Percentiles rank a stretch among this genome's conserved stretches.
These are phyloP conservation scores for Rhinolophus sinicus DNA, from an alignment of 2,113 vertebrate genomes.

Conservation along the genomic window DNA sequence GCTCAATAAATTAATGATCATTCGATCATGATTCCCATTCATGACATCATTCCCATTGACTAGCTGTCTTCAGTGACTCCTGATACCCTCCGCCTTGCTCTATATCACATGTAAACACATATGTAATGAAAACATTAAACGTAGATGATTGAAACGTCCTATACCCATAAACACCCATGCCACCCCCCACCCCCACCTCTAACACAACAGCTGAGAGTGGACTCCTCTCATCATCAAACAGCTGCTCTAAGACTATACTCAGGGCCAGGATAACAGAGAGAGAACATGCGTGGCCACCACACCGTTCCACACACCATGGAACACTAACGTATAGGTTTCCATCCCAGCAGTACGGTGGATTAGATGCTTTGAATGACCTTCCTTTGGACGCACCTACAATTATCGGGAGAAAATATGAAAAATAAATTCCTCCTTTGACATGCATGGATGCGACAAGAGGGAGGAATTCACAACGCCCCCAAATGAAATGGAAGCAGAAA, in stretches of 20 bases:
- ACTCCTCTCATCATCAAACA: neutral
- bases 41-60: neutral
- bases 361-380: neutral
- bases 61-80: neutral
- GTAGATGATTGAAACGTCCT: neutral
- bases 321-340: rapidly evolving
- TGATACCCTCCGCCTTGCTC: neutral
- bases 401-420: neutral
- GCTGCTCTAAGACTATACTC: neutral
- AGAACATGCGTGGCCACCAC: rapidly evolving
- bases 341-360: neutral
- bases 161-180: neutral
- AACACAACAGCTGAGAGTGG: neutral
- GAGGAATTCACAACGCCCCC: neutral
- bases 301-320: neutral
- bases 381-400: neutral
- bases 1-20: neutral
- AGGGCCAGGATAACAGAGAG: neutral
- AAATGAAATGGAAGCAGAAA: neutral
- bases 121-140: neutral
- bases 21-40: neutral
- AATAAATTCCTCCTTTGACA: neutral
- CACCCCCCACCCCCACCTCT: neutral
- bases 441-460: neutral
- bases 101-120: neutral